Percentiles rank a stretch among this genome's conserved stretches.
Evolutionary conservation across 2,113 vertebrate species (phyloP).

Genomic region (Planiliza haematocheilus): DNA sequence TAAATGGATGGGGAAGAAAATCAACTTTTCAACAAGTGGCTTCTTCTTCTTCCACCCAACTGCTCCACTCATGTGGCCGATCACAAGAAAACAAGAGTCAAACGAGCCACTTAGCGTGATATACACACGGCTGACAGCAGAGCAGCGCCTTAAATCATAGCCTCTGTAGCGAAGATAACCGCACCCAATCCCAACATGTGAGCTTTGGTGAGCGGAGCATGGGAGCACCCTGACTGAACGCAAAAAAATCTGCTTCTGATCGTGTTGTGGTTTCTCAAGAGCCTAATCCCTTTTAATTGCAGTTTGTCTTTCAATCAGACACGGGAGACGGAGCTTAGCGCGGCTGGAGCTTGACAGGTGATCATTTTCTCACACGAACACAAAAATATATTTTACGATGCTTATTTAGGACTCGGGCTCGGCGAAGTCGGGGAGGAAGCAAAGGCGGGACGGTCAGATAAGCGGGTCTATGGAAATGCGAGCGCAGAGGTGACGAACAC

Average conservation of each 20-base stretch:
- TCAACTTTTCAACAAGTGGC: background rate
- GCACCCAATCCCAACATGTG: constrained; percentile 24
- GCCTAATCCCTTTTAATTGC: constrained; percentile 59
- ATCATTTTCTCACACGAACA: constrained; percentile 28
- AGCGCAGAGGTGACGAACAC: constrained; percentile 27
- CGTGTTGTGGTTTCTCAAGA: constrained; percentile 12
- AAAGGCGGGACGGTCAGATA: constrained; percentile 50
- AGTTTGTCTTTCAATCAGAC: constrained; percentile 18
- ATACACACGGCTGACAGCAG: constrained; percentile 27
- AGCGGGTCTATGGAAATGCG: constrained; percentile 50
- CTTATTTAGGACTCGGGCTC: background rate
- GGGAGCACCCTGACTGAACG: constrained; percentile 1
- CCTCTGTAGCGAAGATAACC: constrained; percentile 32
- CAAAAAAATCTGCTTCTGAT: constrained; percentile 49
- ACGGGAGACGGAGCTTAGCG: constrained; percentile 24
- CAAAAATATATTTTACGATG: background rate
- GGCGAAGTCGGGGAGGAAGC: constrained; percentile 44
- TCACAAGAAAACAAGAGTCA: constrained; percentile 25
- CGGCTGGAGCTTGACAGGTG: constrained; percentile 35
- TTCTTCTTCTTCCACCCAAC: background rate
- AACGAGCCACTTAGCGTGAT: constrained; percentile 36
- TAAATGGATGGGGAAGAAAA: background rate
- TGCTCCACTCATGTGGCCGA: background rate
- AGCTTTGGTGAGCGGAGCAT: constrained; percentile 4
- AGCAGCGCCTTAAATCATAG: constrained; percentile 41